Conservation (phyloP, 2,113 vertebrate genomes). For the Phyllostomus discolor region DNA sequence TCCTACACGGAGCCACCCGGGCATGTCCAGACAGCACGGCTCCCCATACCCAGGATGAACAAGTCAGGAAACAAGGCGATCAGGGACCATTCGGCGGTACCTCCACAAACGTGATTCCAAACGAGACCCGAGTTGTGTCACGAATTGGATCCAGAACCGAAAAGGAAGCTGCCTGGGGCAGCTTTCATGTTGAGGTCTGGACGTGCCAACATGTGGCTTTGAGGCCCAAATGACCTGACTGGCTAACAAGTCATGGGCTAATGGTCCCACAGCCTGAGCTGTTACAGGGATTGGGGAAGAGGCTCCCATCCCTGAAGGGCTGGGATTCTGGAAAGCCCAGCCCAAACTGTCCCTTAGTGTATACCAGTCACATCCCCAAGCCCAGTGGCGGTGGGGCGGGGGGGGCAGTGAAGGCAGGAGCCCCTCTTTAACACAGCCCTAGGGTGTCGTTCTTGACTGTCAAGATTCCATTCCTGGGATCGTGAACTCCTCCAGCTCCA, state of each 20-base stretch:
- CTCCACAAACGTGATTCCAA: slow-evolving; percentile 22
- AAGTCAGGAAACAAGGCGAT: not conserved
- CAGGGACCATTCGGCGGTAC: not conserved
- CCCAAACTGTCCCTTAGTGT: not conserved
- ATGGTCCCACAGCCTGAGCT: not conserved
- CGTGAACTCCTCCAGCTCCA: not conserved
- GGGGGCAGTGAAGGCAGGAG: not conserved
- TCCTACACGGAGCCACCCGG: not conserved
- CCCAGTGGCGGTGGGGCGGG: no score
- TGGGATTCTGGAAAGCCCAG: not conserved
- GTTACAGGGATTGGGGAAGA: not conserved
- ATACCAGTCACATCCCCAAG: no score
- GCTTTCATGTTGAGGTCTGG: not conserved
- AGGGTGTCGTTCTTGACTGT: not conserved
- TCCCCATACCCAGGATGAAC: not conserved
- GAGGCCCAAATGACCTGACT: not conserved
- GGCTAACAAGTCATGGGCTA: not conserved
- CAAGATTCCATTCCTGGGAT: not conserved
- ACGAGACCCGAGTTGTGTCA: not conserved
- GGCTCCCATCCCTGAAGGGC: not conserved
- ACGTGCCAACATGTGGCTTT: not conserved
- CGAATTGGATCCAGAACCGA: slow-evolving; percentile 10
- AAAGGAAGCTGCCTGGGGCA: not conserved
- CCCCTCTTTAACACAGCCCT: not conserved
- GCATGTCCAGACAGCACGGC: not conserved